phyloP scores from a whole-genome alignment of 2,888 invertebrate species.

The Dicranocentrus wangi region DNA sequence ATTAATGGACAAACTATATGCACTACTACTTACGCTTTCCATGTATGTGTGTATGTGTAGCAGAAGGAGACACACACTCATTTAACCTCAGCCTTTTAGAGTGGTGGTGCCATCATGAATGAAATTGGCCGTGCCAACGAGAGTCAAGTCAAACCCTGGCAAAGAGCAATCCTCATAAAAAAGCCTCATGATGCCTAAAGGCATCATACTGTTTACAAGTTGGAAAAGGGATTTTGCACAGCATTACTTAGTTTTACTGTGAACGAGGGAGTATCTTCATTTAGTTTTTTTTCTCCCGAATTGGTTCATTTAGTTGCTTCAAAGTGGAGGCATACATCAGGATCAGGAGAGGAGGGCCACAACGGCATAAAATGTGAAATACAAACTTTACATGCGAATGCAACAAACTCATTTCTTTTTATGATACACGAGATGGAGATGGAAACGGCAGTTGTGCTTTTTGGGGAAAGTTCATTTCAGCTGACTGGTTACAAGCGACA shows the following conservation, averaged over 20 bases:
- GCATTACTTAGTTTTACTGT: neutral
- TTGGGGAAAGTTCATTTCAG: slow-evolving; percentile 51
- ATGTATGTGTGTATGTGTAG: neutral
- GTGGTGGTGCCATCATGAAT: slow-evolving; percentile 4
- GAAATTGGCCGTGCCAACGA: slow-evolving; percentile 24
- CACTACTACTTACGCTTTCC: too few species aligned
- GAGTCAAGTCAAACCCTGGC: neutral
- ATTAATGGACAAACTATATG: neutral
- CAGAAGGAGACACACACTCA: neutral
- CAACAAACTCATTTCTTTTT: slow-evolving; percentile 49
- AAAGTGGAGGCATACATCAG: too few species aligned
- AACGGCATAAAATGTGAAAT: too few species aligned
- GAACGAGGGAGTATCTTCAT: too few species aligned
- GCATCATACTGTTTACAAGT: slow-evolving; percentile 11
- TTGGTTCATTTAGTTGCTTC: too few species aligned
- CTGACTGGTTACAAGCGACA: slow-evolving; percentile 23
- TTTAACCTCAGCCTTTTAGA: neutral
- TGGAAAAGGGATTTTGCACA: neutral
- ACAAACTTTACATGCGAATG: slow-evolving; percentile 13
- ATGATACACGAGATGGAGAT: slow-evolving; percentile 23
- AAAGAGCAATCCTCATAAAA: slow-evolving; percentile 1
- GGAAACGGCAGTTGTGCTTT: neutral
- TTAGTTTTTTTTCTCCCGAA: too few species aligned
- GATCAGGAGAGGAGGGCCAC: too few species aligned
- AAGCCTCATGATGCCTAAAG: neutral